A percentile compares a stretch with the other conserved stretches of the same genome.
These are phyloP conservation scores for Aurelia sp. DNA, from an alignment of 30 jellyfish, hydroid and myxozoan genomes.

Conservation along the genomic window DNA sequence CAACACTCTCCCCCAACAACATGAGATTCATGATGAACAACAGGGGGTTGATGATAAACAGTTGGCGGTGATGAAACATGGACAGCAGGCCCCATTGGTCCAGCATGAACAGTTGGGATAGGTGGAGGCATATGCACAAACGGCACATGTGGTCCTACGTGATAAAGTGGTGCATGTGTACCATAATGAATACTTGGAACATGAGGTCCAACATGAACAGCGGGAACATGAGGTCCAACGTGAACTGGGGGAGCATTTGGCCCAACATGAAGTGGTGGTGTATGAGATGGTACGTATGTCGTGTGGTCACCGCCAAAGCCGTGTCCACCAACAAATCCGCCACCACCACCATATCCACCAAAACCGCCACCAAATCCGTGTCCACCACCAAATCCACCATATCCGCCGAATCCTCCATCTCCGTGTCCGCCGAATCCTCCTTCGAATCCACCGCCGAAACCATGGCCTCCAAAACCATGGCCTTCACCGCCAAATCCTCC, in stretches of 20 bases:
- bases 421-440: conserved; percentile 67
- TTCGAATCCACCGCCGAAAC: conserved; percentile 48
- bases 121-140: conserved; percentile 98
- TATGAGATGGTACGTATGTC: conserved; percentile 95
- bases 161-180: conserved; percentile 96
- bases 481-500: conserved; percentile 55
- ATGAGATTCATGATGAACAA: conserved; percentile 92
- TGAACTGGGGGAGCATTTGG: conserved; percentile 99
- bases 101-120: conserved; percentile 94
- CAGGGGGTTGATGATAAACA: conserved; percentile 96
- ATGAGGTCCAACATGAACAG: conserved; percentile 97
- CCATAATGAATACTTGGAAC: conserved; percentile 97
- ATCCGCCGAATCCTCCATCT: conserved; percentile 52
- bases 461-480: conserved; percentile 51
- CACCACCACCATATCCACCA: conserved; percentile 63
- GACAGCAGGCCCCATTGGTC: conserved; percentile 99
- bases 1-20: conserved; percentile 89
- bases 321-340: conserved; percentile 59
- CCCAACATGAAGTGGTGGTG: conserved; percentile 98
- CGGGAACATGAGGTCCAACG: conserved; percentile 98
- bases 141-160: conserved; percentile 98
- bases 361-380: conserved; percentile 62
- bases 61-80: conserved; percentile 98
- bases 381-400: conserved; percentile 55
- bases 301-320: conserved; percentile 92